These are phyloP conservation scores for Rhyacophila brunnea DNA, from an alignment of 1,140 invertebrate genomes.

Conservation along the genomic window DNA sequence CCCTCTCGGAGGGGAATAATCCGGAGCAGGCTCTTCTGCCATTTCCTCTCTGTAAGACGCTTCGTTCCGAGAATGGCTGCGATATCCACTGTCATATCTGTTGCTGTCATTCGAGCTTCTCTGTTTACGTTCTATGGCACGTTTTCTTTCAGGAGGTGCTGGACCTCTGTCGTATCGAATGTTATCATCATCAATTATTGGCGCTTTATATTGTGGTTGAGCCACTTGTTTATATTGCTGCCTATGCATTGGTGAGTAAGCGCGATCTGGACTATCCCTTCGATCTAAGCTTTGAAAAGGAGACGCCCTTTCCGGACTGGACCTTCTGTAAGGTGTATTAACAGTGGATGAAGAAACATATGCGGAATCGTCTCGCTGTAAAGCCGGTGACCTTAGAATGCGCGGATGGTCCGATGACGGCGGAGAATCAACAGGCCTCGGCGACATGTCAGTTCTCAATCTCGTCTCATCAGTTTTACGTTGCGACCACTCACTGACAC, in stretches of 20 bases:
- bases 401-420: constrained; percentile 50
- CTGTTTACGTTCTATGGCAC: constrained; percentile 48
- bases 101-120: constrained; percentile 49
- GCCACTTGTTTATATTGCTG: constrained; percentile 16
- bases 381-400: constrained; percentile 45
- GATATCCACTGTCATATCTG: constrained; percentile 54
- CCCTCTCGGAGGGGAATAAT: constrained; percentile 65
- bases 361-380: constrained; percentile 55
- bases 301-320: constrained; percentile 50
- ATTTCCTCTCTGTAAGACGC: constrained; percentile 47
- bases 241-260: constrained; percentile 43
- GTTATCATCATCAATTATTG: constrained; percentile 12
- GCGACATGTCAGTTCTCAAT: constrained; percentile 48
- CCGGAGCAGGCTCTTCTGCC: constrained; percentile 62
- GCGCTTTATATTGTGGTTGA: constrained; percentile 16
- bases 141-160: constrained; percentile 60
- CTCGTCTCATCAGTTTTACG: constrained; percentile 54
- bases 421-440: constrained; percentile 45
- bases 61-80: constrained; percentile 53
- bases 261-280: constrained; percentile 41
- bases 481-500: constrained; percentile 76
- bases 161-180: constrained; percentile 45
- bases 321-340: constrained; percentile 37
- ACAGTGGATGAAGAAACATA: constrained; percentile 57
- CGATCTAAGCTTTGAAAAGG: constrained; percentile 49